Evolutionary conservation across 2,797 vertebrate species (phyloP), one percentile per base, ranked within the genome.

Genomic region (Euphonia xanthogaster): DNA sequence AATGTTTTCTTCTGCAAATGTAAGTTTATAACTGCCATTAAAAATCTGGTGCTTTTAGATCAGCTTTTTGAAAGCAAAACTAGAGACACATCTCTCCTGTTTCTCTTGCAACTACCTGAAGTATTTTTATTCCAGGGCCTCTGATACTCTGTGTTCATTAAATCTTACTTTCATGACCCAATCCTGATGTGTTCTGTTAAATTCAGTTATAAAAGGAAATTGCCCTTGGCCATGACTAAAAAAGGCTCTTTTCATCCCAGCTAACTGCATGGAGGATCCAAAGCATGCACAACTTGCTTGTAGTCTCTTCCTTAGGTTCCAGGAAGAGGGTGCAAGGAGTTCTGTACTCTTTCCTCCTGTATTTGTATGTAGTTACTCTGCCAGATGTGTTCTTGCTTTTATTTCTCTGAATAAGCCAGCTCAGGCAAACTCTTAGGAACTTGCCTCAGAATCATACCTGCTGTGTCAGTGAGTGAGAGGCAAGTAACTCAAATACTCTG

Each of bases 1-100:
- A 86, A 81, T 77, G 84, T 65, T 91, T 95, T 94, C 80, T 94
- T 66, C 92, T 97, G 75, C 85, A 88, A 94, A 42, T 61, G 90
- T 86, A 90, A 95, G 33, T 67, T 80, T 63, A 44, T 85, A 80
- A 50, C 18, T 12, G 75, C 28, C 28, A 10, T 67, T 67, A 78
- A 71, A 83, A 71, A 53, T 15, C 6, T 63, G 24, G 12, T 51
- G 23, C 9, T 10, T 68, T 89, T 62, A 82, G 39, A 53, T 53
- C 31, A 51, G 24, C 33, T 75, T 88, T 84, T 27, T 77, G 51
- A 88, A 92, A 88, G 61, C 14, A 48, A 63, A 79, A 74, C 17
- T 54, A 40, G 47, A 47, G 70, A 35, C 44, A 22, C 23, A 77
- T 31, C 57, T 90, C 12, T 2, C 1, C 4, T 37, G 2, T 87